Percentiles rank a stretch among this genome's conserved stretches.
These are phyloP conservation scores for Danaus melanippus DNA, from an alignment of 1,140 invertebrate species.

Conservation along the genomic window DNA sequence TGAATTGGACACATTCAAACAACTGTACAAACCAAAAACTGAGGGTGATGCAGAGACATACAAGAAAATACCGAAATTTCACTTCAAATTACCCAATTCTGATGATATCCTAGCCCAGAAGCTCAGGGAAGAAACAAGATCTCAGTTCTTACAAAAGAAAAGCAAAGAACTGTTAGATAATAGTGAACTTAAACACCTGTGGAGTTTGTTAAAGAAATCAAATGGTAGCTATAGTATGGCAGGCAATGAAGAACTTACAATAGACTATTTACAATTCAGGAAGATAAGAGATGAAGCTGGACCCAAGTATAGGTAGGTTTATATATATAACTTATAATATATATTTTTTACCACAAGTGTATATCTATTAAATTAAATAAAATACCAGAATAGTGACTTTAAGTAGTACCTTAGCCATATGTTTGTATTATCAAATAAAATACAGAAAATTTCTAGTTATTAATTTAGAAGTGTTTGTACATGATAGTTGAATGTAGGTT, in stretches of 20 bases:
- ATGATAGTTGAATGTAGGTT: too few species aligned
- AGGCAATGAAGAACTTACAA: constrained; percentile 84
- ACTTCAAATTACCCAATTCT: constrained; percentile 82
- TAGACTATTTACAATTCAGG: constrained; percentile 89
- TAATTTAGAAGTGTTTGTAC: too few species aligned
- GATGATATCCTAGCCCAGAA: constrained; percentile 85
- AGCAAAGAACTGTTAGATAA: constrained; percentile 88
- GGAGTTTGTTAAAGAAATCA: constrained; percentile 86
- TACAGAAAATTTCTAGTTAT: too few species aligned
- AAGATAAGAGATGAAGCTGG: constrained; percentile 81
- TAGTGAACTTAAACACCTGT: constrained; percentile 88
- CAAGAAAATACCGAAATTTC: constrained; percentile 82
- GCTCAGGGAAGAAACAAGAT: constrained; percentile 88
- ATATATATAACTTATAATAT: not conserved
- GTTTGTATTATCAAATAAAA: too few species aligned
- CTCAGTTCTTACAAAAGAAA: constrained; percentile 87
- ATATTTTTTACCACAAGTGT: too few species aligned
- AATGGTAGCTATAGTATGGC: constrained; percentile 76
- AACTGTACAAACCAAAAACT: constrained; percentile 52
- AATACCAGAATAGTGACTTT: too few species aligned
- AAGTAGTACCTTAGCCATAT: too few species aligned
- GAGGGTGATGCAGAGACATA: constrained; percentile 52
- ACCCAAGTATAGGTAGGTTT: constrained; percentile 76
- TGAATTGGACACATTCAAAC: constrained; percentile 57
- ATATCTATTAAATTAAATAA: too few species aligned